Base-by-base conservation (phyloP, 2,888 invertebrate genomes). In the Drosophila subsilvestris region DNA sequence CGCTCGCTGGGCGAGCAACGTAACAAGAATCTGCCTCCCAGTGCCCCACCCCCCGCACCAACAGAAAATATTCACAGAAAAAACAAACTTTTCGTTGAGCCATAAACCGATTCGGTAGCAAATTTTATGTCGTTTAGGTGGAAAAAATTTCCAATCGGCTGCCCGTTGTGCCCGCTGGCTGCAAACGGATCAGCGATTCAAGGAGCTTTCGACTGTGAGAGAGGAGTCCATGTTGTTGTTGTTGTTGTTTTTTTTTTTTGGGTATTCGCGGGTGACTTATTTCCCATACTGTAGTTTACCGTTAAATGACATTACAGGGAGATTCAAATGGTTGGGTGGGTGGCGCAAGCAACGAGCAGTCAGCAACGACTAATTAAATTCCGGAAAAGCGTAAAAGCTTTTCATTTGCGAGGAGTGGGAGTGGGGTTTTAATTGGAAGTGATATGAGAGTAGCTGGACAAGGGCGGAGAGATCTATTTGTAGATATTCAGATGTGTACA, bases 31-130 rank as follows among this genome's bases (percentile, higher is more conserved):
- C 20, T 18, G 5, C 27, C 8, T 22, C 22, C 22, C 0, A 22
- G 22, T 3, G 5, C 25, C 25, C 25, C 3, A 20, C 25, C 27
- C 14, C 5, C 14, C 14, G 0, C 6, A 25, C 25, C 25, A 1
- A 20, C 9, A 44, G 56, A 29, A 54, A 20, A n/a, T 50, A 32
- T 29, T 45, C 18, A 18, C n/a, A 17, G 14, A 25, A 25, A 25
- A 25, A n/a, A 44, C 42, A 51, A 63, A 63, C 20, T 70, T 69
- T 69, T 37, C 32, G 25, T 48, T 61, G 54, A 50, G 55, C 51
- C 56, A 53, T 70, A 70, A 70, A 70, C 70, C 70, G 70, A 70
- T 70, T 70, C 72, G 73, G 63, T 72, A 53, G 71, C 70, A 56
- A 70, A 72, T 70, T 70, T 72, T 50, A 72, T 70, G 73, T 63